Percentiles rank a stretch among this genome's conserved stretches.
Evolutionary conservation across 2,888 invertebrate species (phyloP).

Genomic region (Pollenia labialis): DNA sequence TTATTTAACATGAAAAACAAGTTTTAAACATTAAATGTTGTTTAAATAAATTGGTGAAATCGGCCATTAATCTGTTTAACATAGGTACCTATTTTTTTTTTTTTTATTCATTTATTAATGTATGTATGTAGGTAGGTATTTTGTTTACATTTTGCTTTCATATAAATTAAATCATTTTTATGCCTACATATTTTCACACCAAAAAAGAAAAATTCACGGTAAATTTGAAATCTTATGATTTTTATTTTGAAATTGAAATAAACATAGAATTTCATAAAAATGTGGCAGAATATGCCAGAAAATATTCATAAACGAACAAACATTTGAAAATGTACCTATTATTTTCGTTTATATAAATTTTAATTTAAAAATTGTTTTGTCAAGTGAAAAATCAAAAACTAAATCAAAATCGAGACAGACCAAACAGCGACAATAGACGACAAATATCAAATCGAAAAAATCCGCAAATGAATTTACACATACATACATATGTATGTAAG

Average conservation of each 20-base stretch:
- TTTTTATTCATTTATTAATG: no score
- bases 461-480: constrained; percentile 12
- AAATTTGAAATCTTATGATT: background rate
- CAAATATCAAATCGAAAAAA: constrained; percentile 30
- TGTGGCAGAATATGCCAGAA: constrained; percentile 28
- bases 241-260: background rate
- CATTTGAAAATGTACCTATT: background rate
- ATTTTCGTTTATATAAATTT: constrained; percentile 17
- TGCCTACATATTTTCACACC: background rate
- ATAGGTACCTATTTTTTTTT: no score
- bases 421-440: constrained; percentile 58
- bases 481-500: constrained; percentile 2
- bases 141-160: background rate
- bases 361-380: constrained; percentile 48
- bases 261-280: constrained; percentile 9
- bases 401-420: constrained; percentile 53
- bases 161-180: background rate
- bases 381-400: constrained; percentile 2
- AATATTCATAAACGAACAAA: constrained; percentile 12
- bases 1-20: no score
- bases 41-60: no score
- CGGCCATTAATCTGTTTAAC: no score
- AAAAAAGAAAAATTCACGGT: background rate
- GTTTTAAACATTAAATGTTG: no score
- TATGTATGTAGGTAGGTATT: background rate